Conservation (phyloP, 2,888 invertebrate species). For the Pimpla rufipes region DNA sequence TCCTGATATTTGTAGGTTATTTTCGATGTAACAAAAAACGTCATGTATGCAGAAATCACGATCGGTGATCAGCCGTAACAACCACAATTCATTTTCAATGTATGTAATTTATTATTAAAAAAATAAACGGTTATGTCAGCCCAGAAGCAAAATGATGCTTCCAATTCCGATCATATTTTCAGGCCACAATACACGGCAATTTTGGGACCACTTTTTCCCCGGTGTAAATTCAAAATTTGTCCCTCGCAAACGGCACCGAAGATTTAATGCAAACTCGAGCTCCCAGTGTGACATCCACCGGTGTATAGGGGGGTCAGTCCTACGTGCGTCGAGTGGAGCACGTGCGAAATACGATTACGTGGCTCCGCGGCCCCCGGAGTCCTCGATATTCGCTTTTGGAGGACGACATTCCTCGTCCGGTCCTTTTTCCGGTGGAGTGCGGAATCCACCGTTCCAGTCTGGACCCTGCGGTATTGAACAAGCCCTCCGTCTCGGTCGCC, state of each 20-base stretch:
- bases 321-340: conserved; percentile 15
- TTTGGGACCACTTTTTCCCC: neutral
- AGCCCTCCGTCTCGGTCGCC: conserved; percentile 51
- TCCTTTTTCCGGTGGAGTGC: conserved; percentile 16
- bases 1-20: too few species aligned
- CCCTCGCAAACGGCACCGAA: neutral
- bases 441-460: conserved; percentile 30
- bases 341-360: conserved; percentile 52
- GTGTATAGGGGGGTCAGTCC: neutral
- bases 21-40: too few species aligned
- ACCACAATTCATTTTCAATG: too few species aligned
- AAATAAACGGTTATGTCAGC: too few species aligned
- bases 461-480: conserved; percentile 69
- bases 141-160: too few species aligned
- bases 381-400: conserved; percentile 48
- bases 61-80: too few species aligned
- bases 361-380: neutral
- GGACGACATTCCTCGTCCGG: conserved; percentile 11
- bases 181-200: too few species aligned
- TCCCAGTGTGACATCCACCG: conserved; percentile 16
- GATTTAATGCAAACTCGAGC: neutral
- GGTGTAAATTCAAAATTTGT: neutral
- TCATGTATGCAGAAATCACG: too few species aligned
- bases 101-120: too few species aligned
- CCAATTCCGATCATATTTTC: too few species aligned